Evolutionary conservation across 2,113 vertebrate species (phyloP).

Genomic region (Lophura nycthemera): DNA sequence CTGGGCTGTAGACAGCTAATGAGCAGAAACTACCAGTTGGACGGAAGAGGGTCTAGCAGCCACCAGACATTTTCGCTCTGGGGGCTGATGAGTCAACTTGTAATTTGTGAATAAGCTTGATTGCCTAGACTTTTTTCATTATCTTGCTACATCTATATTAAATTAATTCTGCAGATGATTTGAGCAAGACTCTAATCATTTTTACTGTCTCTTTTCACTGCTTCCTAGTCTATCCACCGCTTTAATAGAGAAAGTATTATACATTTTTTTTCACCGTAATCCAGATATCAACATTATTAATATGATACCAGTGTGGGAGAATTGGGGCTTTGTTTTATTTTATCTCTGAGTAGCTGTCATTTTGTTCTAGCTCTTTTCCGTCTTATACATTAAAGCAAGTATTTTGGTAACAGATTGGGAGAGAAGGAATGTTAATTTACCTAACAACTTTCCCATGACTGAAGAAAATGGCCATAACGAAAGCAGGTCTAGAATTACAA

Average conservation of each 20-base stretch:
- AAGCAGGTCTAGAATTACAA: neutral
- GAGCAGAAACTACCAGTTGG: constrained; percentile 20
- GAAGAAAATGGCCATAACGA: neutral
- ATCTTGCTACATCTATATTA: neutral
- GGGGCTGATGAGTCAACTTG: neutral
- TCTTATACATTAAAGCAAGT: neutral
- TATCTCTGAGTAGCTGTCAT: neutral
- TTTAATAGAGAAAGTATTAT: neutral
- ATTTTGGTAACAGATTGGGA: neutral
- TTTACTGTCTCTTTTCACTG: neutral
- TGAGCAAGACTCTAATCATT: neutral
- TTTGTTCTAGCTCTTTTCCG: neutral
- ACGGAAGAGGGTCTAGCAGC: neutral
- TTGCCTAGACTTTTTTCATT: neutral
- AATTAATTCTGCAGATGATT: constrained; percentile 1
- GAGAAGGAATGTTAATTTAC: neutral
- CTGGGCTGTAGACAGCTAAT: neutral
- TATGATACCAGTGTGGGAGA: neutral
- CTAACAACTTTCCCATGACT: neutral
- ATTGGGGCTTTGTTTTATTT: neutral
- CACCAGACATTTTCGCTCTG: neutral
- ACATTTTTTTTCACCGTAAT: neutral
- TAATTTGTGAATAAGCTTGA: constrained; percentile 20
- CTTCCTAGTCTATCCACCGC: neutral
- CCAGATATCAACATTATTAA: neutral